Percentiles rank a stretch among this genome's conserved stretches.
phyloP scores from a whole-genome alignment of 2,888 invertebrate species.

The Morpho achilles region DNA sequence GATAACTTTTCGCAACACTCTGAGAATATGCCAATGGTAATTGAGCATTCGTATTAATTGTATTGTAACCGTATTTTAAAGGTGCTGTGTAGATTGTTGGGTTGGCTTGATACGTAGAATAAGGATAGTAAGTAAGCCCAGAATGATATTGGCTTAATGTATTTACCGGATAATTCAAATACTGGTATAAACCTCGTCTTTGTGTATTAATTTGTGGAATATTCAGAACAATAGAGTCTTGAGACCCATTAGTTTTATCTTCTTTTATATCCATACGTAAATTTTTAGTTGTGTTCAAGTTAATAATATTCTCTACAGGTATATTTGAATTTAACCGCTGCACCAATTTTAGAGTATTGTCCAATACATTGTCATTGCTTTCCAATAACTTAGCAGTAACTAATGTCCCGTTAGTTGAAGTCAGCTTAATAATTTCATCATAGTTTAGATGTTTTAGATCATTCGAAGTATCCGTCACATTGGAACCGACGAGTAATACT shows the following conservation, averaged over 20 bases:
- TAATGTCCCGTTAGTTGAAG: slow-evolving; percentile 42
- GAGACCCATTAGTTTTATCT: not conserved
- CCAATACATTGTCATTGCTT: slow-evolving; percentile 24
- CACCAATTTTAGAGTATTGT: slow-evolving; percentile 34
- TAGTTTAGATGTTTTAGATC: slow-evolving; percentile 40
- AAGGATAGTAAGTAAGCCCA: slow-evolving; percentile 1
- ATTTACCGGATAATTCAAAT: not conserved
- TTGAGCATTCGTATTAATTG: not conserved
- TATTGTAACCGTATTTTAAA: not conserved
- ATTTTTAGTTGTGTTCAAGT: slow-evolving; percentile 2
- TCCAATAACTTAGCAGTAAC: slow-evolving; percentile 45
- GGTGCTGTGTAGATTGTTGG: not conserved
- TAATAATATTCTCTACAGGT: slow-evolving; percentile 5
- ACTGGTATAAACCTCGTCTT: not conserved
- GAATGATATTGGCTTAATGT: slow-evolving; percentile 2
- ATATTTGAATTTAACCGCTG: slow-evolving; percentile 38
- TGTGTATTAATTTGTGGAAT: not conserved
- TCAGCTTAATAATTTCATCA: slow-evolving; percentile 42
- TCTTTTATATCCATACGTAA: not conserved
- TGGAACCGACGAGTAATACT: slow-evolving; percentile 34
- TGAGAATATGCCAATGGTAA: not conserved
- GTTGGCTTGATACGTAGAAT: not conserved
- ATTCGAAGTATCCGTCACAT: slow-evolving; percentile 35
- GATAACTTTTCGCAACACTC: slow-evolving; percentile 1
- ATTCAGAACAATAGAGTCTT: not conserved